A percentile compares a stretch with the other conserved stretches of the same genome.
Conservation (phyloP, 1,140 invertebrate species). For the Aphis gossypii region DNA sequence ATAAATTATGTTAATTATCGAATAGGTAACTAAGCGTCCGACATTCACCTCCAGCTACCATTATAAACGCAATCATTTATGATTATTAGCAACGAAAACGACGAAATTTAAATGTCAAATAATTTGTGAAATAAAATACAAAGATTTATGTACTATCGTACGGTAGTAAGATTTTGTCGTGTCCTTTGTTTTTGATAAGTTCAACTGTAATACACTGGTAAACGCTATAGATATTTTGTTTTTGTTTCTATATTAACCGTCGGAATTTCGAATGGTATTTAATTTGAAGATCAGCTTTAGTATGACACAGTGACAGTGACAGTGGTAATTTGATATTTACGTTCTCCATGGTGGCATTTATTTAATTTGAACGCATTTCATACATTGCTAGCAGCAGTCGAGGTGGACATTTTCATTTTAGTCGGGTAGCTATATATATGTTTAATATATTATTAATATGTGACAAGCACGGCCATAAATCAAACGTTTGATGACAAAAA, state of each 20-base stretch:
- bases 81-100: background rate
- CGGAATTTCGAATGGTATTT: background rate
- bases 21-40: background rate
- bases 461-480: background rate
- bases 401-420: background rate
- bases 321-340: background rate
- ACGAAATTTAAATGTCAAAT: background rate
- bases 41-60: background rate
- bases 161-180: background rate
- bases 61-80: background rate
- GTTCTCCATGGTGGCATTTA: background rate
- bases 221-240: background rate
- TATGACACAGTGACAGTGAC: background rate
- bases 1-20: background rate
- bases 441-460: background rate
- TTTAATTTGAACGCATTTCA: conserved; percentile 11
- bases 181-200: background rate
- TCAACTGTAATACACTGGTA: background rate
- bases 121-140: background rate
- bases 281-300: background rate
- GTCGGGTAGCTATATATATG: background rate
- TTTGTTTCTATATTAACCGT: background rate
- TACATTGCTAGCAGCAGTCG: background rate
- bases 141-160: background rate
- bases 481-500: conserved; percentile 5